Evolutionary conservation across 2,113 vertebrate species (phyloP).

Genomic region (Proteles cristata): DNA sequence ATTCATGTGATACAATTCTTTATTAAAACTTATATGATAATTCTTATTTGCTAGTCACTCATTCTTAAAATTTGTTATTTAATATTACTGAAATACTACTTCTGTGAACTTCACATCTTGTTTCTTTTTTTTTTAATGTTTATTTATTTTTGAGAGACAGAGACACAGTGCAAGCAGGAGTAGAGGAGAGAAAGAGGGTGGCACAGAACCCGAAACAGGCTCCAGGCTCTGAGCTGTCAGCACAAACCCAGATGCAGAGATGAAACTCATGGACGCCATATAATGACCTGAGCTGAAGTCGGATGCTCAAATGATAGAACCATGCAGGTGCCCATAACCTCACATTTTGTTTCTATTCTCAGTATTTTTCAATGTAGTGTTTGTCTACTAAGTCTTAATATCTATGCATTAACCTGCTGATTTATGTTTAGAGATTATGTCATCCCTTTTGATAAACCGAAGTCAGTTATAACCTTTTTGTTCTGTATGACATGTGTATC

Average conservation of each 20-base stretch:
- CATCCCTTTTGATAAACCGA: not conserved
- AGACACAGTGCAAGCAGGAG: too few relatives aligned
- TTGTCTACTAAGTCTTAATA: not conserved
- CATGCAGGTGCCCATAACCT: too few relatives aligned
- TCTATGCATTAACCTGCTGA: not conserved
- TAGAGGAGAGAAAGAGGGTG: too few relatives aligned
- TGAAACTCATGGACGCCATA: too few relatives aligned
- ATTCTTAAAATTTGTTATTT: not conserved
- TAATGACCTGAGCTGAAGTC: too few relatives aligned
- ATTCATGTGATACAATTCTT: not conserved
- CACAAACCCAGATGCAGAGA: too few relatives aligned
- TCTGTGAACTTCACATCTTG: not conserved
- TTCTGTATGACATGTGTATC: not conserved
- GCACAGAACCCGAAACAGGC: too few relatives aligned
- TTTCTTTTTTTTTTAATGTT: too few relatives aligned
- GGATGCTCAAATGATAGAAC: too few relatives aligned
- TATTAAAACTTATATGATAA: not conserved
- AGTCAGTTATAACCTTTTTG: not conserved
- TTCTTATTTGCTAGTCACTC: not conserved
- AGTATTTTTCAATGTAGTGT: not conserved
- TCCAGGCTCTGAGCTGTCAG: too few relatives aligned
- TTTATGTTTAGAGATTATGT: not conserved
- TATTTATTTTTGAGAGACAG: too few relatives aligned
- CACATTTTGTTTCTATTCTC: not conserved
- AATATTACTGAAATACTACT: not conserved